Base-by-base conservation (phyloP, 2,888 invertebrate genomes). In the Andrena dorsata region DNA sequence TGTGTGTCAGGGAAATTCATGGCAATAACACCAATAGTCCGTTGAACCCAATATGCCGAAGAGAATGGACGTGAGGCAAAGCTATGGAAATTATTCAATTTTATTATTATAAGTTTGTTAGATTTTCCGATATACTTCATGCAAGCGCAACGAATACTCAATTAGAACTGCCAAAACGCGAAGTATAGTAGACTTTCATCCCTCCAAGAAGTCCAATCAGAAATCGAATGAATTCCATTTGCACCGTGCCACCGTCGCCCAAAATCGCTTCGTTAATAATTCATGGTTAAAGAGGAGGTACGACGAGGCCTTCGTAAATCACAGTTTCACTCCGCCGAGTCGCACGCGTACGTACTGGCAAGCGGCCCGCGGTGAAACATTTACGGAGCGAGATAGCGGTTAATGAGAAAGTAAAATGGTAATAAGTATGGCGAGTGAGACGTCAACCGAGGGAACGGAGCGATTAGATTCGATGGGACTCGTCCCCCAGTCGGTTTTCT, bases 361-460 rank as follows among this genome's bases (percentile, higher is more conserved):
- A n/a, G 10, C n/a, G 16, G 13, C 47, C 2, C 47, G 70, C 20
- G 10, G 70, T 70, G 47, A 70, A 70, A 70, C 70, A 70, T 70
- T 70, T 70, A 47, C 30, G 58, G 30, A 35, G 10, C 47, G 13
- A 60, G 47, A 53, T 35, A 53, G n/a, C 51, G 64, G 61, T 65
- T 73, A 53, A 73, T 63, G 35, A 73, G 64, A 53, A 49, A 60
- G 60, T 35, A 32, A 69, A 60, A 28, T 75, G 65, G 53, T 53
- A 56, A 35, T 28, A 35, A 56, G 35, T 28, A 20, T 28, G 66
- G 20, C n/a, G 53, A 74, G 41, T 66, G 35, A 58, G 56, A 66
- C 13, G 73, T 74, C 73, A 61, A 61, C 26, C 71, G 41, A 28
- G 8, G 47, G 20, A 49, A 49, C 30, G 64, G 51, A 20, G 23